Conservation (phyloP, 2,797 vertebrate species). For the Molossus alvarezi region DNA sequence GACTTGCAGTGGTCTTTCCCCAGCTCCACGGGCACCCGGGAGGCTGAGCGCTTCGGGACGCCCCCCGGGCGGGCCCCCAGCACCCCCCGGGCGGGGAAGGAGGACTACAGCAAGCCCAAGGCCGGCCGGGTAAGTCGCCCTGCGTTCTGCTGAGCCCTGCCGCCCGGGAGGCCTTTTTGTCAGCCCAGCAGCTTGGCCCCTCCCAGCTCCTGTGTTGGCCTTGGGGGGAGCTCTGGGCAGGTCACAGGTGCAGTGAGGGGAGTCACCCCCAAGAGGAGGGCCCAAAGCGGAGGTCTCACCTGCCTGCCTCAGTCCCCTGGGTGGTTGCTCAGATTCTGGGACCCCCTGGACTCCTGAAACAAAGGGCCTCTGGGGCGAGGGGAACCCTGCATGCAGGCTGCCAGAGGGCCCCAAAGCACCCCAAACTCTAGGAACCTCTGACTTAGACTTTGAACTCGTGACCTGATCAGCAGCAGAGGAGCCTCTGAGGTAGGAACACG, state of each 20-base stretch:
- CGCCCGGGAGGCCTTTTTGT: rapidly evolving
- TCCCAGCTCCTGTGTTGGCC: background rate
- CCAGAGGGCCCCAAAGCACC: background rate
- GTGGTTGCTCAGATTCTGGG: rapidly evolving
- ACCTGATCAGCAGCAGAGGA: background rate
- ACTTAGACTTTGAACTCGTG: background rate
- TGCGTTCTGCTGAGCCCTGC: rapidly evolving
- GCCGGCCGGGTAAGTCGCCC: constrained; percentile 78
- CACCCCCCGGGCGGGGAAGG: constrained; percentile 68
- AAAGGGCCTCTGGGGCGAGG: rapidly evolving
- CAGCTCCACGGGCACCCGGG: constrained; percentile 81
- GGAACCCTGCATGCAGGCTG: too few relatives aligned
- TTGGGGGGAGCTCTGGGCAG: rapidly evolving
- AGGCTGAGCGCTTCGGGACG: constrained; percentile 81
- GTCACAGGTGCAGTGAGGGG: background rate
- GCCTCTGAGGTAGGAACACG: too few relatives aligned
- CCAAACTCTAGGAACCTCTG: background rate
- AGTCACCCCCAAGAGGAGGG: background rate
- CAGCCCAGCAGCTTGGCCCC: rapidly evolving
- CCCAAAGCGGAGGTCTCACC: background rate
- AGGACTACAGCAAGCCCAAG: constrained; percentile 82
- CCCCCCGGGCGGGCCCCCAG: constrained; percentile 80
- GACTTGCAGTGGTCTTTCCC: background rate
- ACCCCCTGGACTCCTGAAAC: background rate
- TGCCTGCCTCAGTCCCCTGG: background rate